Evolutionary conservation across 2,888 invertebrate species (phyloP), one percentile per base, ranked within the genome.

Genomic region (Nomada ferruginata): DNA sequence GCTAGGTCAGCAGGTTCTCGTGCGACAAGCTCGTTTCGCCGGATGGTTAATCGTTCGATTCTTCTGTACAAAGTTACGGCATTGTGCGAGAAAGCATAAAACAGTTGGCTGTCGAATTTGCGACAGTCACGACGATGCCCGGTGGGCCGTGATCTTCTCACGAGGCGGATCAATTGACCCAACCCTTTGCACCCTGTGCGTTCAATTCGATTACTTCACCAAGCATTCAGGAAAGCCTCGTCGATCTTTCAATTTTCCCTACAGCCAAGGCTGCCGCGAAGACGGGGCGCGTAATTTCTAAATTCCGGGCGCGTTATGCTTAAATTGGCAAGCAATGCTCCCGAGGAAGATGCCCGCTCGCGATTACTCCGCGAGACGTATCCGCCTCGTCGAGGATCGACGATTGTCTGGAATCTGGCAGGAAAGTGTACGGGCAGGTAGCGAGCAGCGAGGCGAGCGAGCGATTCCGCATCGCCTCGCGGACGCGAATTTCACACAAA

Each of bases 401-500:
- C 82, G 82, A 75, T 76, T 76, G 71, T 23, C 44, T 52, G 87
- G 85, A 82, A 82, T 87, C 79, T 66, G 36, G 15, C 61, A 75
- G 68, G 84, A 87, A 87, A 79, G 76, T 81, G 71, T 52, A 26
- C n/a, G 10, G 26, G 74, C 44, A 26, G 60, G 53, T 29, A 53
- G 55, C 47, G 36, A 36, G 36, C 36, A 36, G 55, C 64, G 61
- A 64, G 69, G 36, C 63, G 73, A 50, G 59, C 64, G 69, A 65
- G 73, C 71, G 74, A 83, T 75, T 78, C 72, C 76, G 80, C 76
- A 61, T 77, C 79, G 74, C 74, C 69, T 64, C 78, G 72, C 83
- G 76, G 53, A 70, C 79, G 82, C 71, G 87, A 86, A 88, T 86
- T 89, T 86, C 87, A 76, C 86, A 79, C 82, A 85, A 89, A 89